Conservation (phyloP, 2,888 invertebrate species). For the Pardosa pseudoannulata region DNA sequence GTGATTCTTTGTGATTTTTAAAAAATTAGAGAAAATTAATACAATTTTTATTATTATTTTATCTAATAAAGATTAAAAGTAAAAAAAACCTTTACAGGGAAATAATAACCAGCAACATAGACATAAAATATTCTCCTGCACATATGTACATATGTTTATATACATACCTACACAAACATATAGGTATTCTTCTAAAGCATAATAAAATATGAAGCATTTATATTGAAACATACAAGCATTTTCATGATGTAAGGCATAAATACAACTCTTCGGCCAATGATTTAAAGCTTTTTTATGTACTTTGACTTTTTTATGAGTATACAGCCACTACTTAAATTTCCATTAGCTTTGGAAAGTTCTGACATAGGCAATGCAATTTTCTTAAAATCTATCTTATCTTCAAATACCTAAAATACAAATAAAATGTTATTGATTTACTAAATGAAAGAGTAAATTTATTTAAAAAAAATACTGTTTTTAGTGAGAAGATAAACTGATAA, state of each 20-base stretch:
- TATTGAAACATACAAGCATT: constrained; percentile 17
- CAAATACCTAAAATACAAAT: constrained; percentile 59
- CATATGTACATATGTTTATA: background rate
- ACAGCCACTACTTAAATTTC: constrained; percentile 88
- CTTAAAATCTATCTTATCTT: constrained; percentile 74
- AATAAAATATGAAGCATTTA: constrained; percentile 12
- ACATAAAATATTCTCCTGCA: no score
- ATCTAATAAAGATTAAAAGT: no score
- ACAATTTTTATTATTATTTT: no score
- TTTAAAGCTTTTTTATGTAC: constrained; percentile 72
- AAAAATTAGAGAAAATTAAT: no score
- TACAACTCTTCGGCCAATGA: background rate
- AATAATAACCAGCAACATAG: no score
- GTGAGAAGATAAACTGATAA: no score
- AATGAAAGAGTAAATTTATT: no score
- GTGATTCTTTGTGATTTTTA: no score
- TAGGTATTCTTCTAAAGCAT: constrained; percentile 7
- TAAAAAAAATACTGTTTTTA: no score
- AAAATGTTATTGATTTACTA: background rate
- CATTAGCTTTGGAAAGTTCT: constrained; percentile 87
- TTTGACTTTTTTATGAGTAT: constrained; percentile 82
- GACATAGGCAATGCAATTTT: constrained; percentile 81
- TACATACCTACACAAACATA: background rate
- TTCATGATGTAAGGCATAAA: constrained; percentile 59
- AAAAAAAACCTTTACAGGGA: no score